Evolutionary conservation across 1,140 invertebrate genomes (phyloP), one percentile per base, ranked within the genome.

Genomic region (Caerostris extrusa): DNA sequence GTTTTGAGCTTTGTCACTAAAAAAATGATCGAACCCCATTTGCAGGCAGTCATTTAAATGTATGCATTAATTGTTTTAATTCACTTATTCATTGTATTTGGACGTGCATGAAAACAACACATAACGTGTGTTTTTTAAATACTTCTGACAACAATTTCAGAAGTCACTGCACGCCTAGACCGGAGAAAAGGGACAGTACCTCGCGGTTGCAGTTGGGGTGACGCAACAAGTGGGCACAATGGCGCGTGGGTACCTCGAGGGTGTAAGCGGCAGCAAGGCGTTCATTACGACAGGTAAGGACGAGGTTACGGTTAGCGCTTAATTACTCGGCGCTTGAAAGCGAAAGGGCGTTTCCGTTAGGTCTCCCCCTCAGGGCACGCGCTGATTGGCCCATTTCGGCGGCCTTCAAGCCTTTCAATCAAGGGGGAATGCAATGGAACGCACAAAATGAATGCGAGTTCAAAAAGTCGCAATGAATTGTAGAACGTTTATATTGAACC

Each of bases 161-260:
- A 34, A 34, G 34, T 34, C 34, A 34, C 34, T 34, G 34, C 34
- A 34, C 34, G 34, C 34, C 34, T 34, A 34, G 34, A 34, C 34
- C 10, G 60, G 60, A 61, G 60, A 61, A 14, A 10, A 61, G 17
- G 60, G 3, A 61, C 60, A n/a, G n/a, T 14, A 61, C 60, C 61
- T 64, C 17, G 12, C 61, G 17, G 61, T 64, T 64, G 61, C 61
- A 64, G 61, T 64, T 64, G 12, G 17, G 69, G 19, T 71, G 7
- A 19, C 19, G 69, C 69, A 71, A 71, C 69, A 50, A 34, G 19
- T 71, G 69, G 19, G 69, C 69, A 19, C 34, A 6, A 12, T 19
- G 69, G 34, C 69, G 34, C 69, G 69, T 71, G 69, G 69, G 69
- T 71, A 71, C 34, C 69, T 71, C 69, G 34, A 71, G 69, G 69